Base-by-base conservation (phyloP, 1,140 invertebrate species). In the Trichonephila inaurata region DNA sequence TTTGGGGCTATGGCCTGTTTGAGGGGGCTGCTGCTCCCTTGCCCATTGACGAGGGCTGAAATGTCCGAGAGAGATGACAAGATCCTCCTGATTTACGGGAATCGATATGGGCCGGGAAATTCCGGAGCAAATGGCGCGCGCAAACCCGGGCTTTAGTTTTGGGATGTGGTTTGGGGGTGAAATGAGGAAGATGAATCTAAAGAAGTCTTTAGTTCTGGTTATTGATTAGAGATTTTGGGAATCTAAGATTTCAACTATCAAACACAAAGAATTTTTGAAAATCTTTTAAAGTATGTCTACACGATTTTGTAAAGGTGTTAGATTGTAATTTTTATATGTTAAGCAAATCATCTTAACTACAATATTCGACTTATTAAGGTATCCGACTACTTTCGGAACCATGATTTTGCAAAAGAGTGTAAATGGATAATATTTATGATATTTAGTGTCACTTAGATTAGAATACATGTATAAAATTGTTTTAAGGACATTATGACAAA, bases 1-100 rank as follows among this genome's bases (percentile, higher is more conserved):
- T 51, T 51, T 51, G 14, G n/a, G 82, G 10, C 21, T 61, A 83
- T 51, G n/a, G 81, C 14, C 28, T 51, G 66, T n/a, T 24, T 2
- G n/a, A 0, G n/a, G 8, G 66, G n/a, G n/a, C 21, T 40, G 28
- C 18, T 4, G 72, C 28, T 64, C 18, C 28, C 72, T 33, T 16
- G 83, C 3, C 44, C n/a, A 81, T 33, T 44, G 28, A 81, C 18
- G 28, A 33, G 8, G 28, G 44, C 10, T 24, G 83, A 60, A 85
- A 85, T 61, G 83, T 85, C 83, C 24, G 83, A 85, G 58, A 21
- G 21, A 24, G 81, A 18, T 24, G 51, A 85, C 83, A 85, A 28
- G 44, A 60, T 61, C 83, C 19, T 10, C 0, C 83, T 85, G 83
- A 85, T 85, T 85, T 85, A 85, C 83, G 12, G 21, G 51, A 61